These are phyloP conservation scores for Aromia moschata DNA, from an alignment of 2,888 invertebrate genomes.

Conservation along the genomic window DNA sequence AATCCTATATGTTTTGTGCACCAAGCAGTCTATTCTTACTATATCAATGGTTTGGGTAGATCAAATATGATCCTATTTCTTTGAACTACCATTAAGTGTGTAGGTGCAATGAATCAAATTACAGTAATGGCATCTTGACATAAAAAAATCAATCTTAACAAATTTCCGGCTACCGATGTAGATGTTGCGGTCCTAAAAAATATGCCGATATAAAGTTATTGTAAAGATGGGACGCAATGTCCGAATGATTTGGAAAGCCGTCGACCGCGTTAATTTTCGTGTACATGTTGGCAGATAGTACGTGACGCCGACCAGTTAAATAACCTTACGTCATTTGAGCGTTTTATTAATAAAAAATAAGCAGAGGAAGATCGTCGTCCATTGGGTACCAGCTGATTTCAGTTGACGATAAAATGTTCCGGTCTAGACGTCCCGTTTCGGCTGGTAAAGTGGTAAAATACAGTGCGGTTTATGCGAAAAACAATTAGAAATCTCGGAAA, in stretches of 20 bases:
- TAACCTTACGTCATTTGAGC: constrained; percentile 33
- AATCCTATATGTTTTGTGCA: too few species aligned
- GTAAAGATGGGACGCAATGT: not conserved
- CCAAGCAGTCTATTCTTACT: too few species aligned
- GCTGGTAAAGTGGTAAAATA: constrained; percentile 55
- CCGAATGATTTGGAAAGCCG: not conserved
- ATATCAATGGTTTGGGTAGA: too few species aligned
- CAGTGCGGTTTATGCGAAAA: constrained; percentile 47
- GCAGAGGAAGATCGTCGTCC: constrained; percentile 49
- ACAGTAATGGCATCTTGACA: constrained; percentile 7
- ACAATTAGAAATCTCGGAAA: constrained; percentile 41
- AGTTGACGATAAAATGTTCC: constrained; percentile 63
- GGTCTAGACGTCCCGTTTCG: constrained; percentile 51
- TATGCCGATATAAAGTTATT: not conserved
- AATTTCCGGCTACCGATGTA: not conserved
- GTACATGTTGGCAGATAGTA: constrained; percentile 18
- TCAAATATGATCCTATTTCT: too few species aligned
- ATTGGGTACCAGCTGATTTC: constrained; percentile 62
- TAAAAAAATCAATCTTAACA: constrained; percentile 6
- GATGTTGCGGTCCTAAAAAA: not conserved
- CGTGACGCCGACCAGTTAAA: constrained; percentile 29
- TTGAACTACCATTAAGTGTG: not conserved
- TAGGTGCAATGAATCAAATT: constrained; percentile 1
- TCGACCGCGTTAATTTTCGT: constrained; percentile 12
- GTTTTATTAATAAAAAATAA: constrained; percentile 29